A percentile compares a stretch with the other conserved stretches of the same genome.
phyloP scores from a whole-genome alignment of 2,113 vertebrate species.

The Tretioscincus oriximinensis region DNA sequence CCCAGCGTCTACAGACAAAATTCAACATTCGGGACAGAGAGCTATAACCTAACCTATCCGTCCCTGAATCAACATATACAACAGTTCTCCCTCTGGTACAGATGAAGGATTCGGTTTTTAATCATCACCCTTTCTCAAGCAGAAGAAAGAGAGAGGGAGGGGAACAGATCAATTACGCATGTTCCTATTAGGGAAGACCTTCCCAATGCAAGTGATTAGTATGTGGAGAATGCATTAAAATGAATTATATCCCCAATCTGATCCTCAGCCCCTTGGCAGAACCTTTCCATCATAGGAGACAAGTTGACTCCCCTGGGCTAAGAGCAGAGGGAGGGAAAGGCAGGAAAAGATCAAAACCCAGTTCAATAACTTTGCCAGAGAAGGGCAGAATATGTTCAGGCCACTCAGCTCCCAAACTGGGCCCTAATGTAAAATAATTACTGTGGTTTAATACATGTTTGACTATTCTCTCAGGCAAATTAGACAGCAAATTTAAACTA shows the following conservation, averaged over 20 bases:
- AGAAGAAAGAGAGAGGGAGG: background rate
- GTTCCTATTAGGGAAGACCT: slow-evolving; percentile 55
- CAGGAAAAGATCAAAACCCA: slow-evolving; percentile 45
- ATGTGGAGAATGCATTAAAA: slow-evolving; percentile 58
- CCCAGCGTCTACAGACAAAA: background rate
- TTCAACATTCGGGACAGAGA: background rate
- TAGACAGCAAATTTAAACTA: background rate
- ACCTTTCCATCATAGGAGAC: slow-evolving; percentile 61
- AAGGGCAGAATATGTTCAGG: background rate
- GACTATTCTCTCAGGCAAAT: background rate
- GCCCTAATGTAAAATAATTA: slow-evolving; percentile 18
- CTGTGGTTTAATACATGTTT: background rate
- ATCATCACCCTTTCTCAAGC: slow-evolving; percentile 39
- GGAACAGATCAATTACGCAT: slow-evolving; percentile 51
- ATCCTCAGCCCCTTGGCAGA: slow-evolving; percentile 24
- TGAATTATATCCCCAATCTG: slow-evolving; percentile 61
- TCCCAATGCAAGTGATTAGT: slow-evolving; percentile 65
- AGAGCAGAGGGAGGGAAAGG: background rate
- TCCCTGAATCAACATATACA: slow-evolving; percentile 14
- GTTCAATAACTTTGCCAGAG: slow-evolving; percentile 47
- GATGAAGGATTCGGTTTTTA: slow-evolving; percentile 32
- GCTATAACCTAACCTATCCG: slow-evolving; percentile 15
- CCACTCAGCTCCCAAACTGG: background rate
- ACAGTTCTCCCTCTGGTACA: slow-evolving; percentile 24
- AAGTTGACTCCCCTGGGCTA: slow-evolving; percentile 49